phyloP scores from a whole-genome alignment of 1,140 invertebrate species.

The Drosophila athabasca region DNA sequence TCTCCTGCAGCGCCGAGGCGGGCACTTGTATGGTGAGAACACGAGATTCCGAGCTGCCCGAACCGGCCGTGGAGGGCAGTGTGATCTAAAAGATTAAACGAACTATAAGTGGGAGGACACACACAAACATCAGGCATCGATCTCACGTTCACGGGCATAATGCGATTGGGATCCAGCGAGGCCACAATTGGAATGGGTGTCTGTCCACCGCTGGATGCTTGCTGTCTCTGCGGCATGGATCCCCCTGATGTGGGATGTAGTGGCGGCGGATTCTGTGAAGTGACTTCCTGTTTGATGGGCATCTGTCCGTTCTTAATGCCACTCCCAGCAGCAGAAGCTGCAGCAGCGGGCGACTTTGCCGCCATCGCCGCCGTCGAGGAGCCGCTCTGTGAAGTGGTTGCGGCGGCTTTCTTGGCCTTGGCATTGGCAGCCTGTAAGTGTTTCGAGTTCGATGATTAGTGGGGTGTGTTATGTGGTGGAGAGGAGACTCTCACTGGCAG shows the following conservation, averaged over 20 bases:
- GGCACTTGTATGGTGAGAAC: constrained; percentile 93
- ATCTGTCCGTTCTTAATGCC: constrained; percentile 62
- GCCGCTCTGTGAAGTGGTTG: constrained; percentile 60
- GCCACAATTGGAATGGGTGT: constrained; percentile 82
- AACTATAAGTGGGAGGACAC: not conserved
- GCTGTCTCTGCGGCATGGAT: constrained; percentile 70
- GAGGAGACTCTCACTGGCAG: not conserved
- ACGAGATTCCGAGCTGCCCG: constrained; percentile 87
- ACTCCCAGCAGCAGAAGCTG: constrained; percentile 20
- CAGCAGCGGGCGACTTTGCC: constrained; percentile 34
- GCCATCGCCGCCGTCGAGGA: constrained; percentile 14
- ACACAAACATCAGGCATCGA: constrained; percentile 23
- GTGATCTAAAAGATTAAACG: constrained; percentile 61
- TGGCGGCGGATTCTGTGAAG: constrained; percentile 82
- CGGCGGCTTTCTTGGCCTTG: constrained; percentile 82
- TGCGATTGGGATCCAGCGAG: constrained; percentile 82
- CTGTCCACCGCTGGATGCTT: constrained; percentile 49
- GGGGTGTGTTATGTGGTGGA: not conserved
- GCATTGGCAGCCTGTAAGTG: constrained; percentile 71
- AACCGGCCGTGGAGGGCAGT: constrained; percentile 88
- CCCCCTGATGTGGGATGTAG: constrained; percentile 69
- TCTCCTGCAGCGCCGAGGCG: constrained; percentile 90
- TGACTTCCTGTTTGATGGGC: constrained; percentile 68
- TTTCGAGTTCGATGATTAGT: not conserved
- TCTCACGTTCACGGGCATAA: constrained; percentile 82